phyloP scores from a whole-genome alignment of 2,888 invertebrate genomes.

The Drosophila neonasuta region DNA sequence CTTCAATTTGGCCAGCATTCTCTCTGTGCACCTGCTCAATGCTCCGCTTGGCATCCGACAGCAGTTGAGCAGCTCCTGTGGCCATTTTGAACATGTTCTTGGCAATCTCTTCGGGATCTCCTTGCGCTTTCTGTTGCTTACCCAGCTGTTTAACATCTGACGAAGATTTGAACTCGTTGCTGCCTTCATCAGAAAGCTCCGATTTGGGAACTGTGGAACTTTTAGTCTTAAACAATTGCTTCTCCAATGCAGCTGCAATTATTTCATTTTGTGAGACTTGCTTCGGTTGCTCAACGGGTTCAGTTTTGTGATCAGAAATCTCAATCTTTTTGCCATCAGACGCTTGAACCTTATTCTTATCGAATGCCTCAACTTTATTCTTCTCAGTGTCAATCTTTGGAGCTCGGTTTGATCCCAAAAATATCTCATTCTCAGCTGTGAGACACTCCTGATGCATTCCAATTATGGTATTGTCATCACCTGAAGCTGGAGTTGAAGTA shows the following conservation, averaged over 20 bases:
- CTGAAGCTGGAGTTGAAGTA: background rate
- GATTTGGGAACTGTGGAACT: too few species aligned
- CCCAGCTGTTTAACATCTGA: background rate
- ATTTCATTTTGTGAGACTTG: too few species aligned
- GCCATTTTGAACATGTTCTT: slow-evolving; percentile 46
- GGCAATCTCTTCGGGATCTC: slow-evolving; percentile 22
- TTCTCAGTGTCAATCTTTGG: background rate
- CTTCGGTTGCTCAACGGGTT: too few species aligned
- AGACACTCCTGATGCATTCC: slow-evolving; percentile 15
- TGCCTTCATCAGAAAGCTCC: too few species aligned
- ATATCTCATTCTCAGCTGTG: slow-evolving; percentile 7
- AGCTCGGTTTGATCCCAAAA: background rate
- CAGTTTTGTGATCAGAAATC: too few species aligned
- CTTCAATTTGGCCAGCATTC: slow-evolving; percentile 8
- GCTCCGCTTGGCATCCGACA: slow-evolving; percentile 43
- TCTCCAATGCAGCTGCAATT: too few species aligned
- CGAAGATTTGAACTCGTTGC: background rate
- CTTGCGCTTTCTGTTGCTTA: background rate
- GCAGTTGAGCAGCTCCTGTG: slow-evolving; percentile 39
- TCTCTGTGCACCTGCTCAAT: slow-evolving; percentile 22
- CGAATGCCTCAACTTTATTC: background rate
- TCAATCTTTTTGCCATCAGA: background rate
- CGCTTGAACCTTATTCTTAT: background rate
- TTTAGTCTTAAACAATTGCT: too few species aligned
- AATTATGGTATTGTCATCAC: slow-evolving; percentile 1